Base-by-base conservation (phyloP, 2,797 vertebrate genomes). In the Esox masquinongy region DNA sequence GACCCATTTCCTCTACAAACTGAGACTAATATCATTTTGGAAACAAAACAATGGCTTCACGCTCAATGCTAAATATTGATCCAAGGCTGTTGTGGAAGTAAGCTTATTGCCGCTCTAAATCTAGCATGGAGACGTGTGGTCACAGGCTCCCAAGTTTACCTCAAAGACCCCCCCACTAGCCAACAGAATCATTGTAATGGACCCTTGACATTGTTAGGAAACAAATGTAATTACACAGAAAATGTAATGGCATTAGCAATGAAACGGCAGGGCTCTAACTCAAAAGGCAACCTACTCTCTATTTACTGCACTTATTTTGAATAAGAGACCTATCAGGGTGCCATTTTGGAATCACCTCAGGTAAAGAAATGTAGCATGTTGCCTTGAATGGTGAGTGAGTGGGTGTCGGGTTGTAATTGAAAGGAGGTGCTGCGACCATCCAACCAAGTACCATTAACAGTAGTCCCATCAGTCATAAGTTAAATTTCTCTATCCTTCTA, bases 91-190 rank as follows among this genome's bases (percentile, higher is more conserved):
- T 47, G 56, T 36, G 19, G 49, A 68, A 17, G 43, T 72, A 71
- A 74, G 74, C 61, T 82, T 81, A 87, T 81, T 84, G 83, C 73
- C 15, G 61, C 56, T 77, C 77, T 86, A 87, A 88, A 87, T 85
- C 83, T 79, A 71, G 64, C 70, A 11, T 4, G 68, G 29, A 56
- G 19, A 63, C 19, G 68, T 81, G 61, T 81, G 51, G 68, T 64
- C n/a, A 36, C n/a, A 24, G 29, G 66, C 67, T 68, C n/a, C 29
- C 34, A 80, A 69, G 71, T 77, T 79, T 39, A 71, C 80, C 9
- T 22, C 61, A 67, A 70, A 81, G 84, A 86, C 68, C 76, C 53
- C 14, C 24, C 36, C 19, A 22, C 78, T 85, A 14, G 56, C 26
- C 82, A 73, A 77, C 78, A 76, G 68, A 80, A 81, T 83, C 72